A percentile compares a stretch with the other conserved stretches of the same genome.
Evolutionary conservation across 1,140 invertebrate genomes (phyloP).

Genomic region (Pseudobourletiella spinata): DNA sequence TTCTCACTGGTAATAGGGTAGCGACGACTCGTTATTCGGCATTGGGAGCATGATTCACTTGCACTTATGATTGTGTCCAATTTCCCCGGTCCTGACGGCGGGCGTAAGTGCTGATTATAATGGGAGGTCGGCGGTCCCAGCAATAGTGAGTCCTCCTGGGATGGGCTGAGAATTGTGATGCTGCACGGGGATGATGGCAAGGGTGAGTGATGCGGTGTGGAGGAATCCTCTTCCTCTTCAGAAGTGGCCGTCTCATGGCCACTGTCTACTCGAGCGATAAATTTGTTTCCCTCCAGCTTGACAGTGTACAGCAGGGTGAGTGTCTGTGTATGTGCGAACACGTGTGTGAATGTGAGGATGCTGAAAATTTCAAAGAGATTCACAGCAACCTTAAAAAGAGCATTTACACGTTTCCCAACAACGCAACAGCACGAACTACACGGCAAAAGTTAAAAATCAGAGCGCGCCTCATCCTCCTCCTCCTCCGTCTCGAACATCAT

Average conservation of each 20-base stretch:
- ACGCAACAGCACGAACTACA: too few relatives aligned
- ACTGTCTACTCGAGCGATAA: slow-evolving; percentile 41
- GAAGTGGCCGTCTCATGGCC: slow-evolving; percentile 43
- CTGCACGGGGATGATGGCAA: neutral
- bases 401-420: too few relatives aligned
- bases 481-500: too few relatives aligned
- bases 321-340: too few relatives aligned
- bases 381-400: too few relatives aligned
- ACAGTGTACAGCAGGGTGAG: neutral
- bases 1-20: slow-evolving; percentile 12
- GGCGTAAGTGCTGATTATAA: neutral
- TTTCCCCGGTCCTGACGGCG: neutral
- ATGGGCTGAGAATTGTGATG: neutral
- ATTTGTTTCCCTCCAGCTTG: neutral
- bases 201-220: slow-evolving; percentile 5
- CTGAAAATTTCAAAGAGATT: too few relatives aligned
- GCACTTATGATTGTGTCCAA: neutral
- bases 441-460: too few relatives aligned
- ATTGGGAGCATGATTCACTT: neutral
- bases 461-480: too few relatives aligned
- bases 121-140: neutral
- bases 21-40: neutral
- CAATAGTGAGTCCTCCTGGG: neutral
- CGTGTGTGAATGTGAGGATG: too few relatives aligned
- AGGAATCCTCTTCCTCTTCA: neutral